Conservation (phyloP, 2,113 vertebrate genomes). For the Sialia sialis region DNA sequence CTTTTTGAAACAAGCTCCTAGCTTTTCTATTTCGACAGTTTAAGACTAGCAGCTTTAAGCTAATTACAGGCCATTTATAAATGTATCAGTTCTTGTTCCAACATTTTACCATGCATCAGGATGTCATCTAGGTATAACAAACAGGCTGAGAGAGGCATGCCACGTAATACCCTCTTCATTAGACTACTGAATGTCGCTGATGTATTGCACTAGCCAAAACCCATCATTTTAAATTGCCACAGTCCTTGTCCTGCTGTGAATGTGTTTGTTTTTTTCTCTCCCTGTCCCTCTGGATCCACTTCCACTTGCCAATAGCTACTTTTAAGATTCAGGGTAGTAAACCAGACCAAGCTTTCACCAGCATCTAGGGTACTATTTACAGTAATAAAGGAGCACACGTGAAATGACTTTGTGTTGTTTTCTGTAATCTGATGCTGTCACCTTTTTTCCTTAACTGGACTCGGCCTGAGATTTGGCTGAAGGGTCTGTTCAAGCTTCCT, state of each 20-base stretch:
- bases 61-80: slow-evolving; percentile 49
- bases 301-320: slow-evolving; percentile 44
- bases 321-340: slow-evolving; percentile 43
- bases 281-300: background rate
- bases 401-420: background rate
- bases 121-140: slow-evolving; percentile 62
- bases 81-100: slow-evolving; percentile 53
- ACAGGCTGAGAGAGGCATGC: slow-evolving; percentile 64
- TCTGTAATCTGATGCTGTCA: background rate
- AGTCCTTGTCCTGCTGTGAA: slow-evolving; percentile 57
- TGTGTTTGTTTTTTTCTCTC: background rate
- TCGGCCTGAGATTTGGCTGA: background rate
- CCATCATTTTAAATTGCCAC: slow-evolving; percentile 64
- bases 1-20: background rate
- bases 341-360: background rate
- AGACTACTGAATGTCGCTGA: slow-evolving; percentile 55
- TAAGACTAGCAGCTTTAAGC: slow-evolving; percentile 22
- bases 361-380: background rate
- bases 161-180: slow-evolving; percentile 41
- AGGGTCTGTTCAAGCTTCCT: background rate
- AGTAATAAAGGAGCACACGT: background rate
- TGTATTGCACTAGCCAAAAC: slow-evolving; percentile 37
- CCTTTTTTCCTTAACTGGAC: background rate
- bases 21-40: slow-evolving; percentile 15
- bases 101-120: slow-evolving; percentile 28